A percentile compares a stretch with the other conserved stretches of the same genome.
Conservation (phyloP, 1,140 invertebrate genomes). For the Brachionus angularis region DNA sequence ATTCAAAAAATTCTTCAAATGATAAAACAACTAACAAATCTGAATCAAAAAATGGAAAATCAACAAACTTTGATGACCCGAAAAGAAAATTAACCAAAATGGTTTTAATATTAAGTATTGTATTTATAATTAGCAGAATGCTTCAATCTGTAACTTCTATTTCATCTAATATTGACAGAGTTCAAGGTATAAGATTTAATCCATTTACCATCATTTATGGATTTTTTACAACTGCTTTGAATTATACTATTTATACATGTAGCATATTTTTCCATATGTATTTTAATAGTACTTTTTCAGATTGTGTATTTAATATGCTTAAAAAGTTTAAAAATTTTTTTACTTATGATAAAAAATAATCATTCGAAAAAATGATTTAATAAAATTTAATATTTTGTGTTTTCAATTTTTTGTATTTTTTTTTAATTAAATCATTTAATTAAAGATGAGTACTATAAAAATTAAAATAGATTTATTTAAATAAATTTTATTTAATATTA, state of each 20-base stretch:
- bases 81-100: neutral
- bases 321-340: too few relatives aligned
- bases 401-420: too few relatives aligned
- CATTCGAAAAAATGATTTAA: too few relatives aligned
- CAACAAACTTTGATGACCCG: neutral
- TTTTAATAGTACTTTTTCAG: constrained; percentile 10
- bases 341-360: too few relatives aligned
- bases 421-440: too few relatives aligned
- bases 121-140: neutral
- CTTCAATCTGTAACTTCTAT: neutral
- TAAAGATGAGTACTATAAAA: too few relatives aligned
- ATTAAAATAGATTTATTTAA: too few relatives aligned
- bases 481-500: too few relatives aligned
- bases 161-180: neutral
- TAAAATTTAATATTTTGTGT: too few relatives aligned
- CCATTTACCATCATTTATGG: neutral
- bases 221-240: neutral
- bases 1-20: neutral
- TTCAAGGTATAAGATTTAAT: neutral
- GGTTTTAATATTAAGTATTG: neutral
- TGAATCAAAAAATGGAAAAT: neutral
- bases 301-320: too few relatives aligned
- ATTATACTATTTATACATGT: neutral
- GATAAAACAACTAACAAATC: too few relatives aligned
- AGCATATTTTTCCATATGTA: neutral